phyloP scores from a whole-genome alignment of 2,113 vertebrate genomes.

The Anhinga rufa region DNA sequence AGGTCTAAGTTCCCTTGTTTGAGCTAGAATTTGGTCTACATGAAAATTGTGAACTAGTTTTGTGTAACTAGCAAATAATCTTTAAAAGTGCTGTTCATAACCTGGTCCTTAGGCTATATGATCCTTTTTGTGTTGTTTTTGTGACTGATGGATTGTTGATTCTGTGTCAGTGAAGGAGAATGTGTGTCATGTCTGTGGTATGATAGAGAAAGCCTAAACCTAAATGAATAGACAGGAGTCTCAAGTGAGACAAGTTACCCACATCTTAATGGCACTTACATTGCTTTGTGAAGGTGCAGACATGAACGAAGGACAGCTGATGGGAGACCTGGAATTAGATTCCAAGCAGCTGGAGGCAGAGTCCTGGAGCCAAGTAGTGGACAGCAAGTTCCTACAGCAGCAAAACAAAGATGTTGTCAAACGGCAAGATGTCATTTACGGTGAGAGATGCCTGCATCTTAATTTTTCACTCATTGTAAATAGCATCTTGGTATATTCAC shows the following conservation, averaged over 20 bases:
- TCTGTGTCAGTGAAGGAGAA: background rate
- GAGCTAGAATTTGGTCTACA: background rate
- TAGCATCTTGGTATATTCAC: background rate
- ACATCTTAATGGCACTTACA: background rate
- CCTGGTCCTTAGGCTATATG: background rate
- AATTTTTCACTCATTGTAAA: background rate
- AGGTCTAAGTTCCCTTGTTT: background rate
- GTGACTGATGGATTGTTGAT: background rate
- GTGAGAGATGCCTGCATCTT: constrained; percentile 65
- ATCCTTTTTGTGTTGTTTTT: background rate
- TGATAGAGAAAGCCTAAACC: background rate
- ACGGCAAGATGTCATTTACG: constrained; percentile 94
- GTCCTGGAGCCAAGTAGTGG: constrained; percentile 92
- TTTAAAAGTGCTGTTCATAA: background rate
- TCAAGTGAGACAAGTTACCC: background rate
- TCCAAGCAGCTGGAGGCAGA: constrained; percentile 89
- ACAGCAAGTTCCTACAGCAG: constrained; percentile 84
- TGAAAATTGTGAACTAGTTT: background rate
- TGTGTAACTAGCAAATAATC: background rate
- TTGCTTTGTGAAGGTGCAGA: constrained; percentile 82
- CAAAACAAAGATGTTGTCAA: constrained; percentile 90
- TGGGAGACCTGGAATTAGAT: constrained; percentile 92
- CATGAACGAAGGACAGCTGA: constrained; percentile 93
- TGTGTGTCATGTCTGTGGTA: background rate
- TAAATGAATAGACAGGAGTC: background rate